Percentiles rank a stretch among this genome's conserved stretches.
phyloP scores from a whole-genome alignment of 2,113 vertebrate species.

The Bubalus kerabau region DNA sequence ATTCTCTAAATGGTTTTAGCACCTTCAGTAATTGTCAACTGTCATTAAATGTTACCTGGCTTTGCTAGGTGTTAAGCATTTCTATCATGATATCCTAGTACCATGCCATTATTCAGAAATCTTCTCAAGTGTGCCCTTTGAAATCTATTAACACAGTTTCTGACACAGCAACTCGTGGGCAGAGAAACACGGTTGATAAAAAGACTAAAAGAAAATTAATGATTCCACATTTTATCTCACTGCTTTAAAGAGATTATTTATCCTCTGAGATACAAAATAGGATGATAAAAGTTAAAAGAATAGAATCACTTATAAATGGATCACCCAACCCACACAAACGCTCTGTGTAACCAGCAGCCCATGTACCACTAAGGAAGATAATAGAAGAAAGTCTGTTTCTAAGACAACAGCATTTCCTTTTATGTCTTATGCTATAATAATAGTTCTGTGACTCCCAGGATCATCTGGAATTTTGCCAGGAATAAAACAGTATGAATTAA shows the following conservation, averaged over 20 bases:
- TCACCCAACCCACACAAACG: neutral
- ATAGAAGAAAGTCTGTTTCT: conserved; percentile 28
- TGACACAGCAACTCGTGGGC: neutral
- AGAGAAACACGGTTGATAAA: neutral
- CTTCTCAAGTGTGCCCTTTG: neutral
- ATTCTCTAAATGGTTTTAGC: neutral
- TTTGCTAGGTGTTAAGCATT: neutral
- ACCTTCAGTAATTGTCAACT: neutral
- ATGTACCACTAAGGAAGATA: neutral
- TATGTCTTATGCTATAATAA: neutral
- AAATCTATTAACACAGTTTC: neutral
- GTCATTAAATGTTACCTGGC: neutral
- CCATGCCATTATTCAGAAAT: neutral
- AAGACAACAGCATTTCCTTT: conserved; percentile 47
- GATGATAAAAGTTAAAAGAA: neutral
- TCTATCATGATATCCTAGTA: neutral
- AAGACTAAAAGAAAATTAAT: conserved; percentile 33
- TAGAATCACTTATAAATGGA: neutral
- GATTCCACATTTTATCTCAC: neutral
- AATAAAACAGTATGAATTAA: conserved; percentile 1
- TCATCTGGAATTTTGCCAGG: neutral
- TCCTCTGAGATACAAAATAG: neutral
- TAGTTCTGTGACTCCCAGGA: neutral
- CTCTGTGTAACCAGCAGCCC: neutral
- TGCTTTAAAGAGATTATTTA: neutral